Base-by-base conservation (phyloP, 2,888 invertebrate species). In the Phytoseiulus persimilis region DNA sequence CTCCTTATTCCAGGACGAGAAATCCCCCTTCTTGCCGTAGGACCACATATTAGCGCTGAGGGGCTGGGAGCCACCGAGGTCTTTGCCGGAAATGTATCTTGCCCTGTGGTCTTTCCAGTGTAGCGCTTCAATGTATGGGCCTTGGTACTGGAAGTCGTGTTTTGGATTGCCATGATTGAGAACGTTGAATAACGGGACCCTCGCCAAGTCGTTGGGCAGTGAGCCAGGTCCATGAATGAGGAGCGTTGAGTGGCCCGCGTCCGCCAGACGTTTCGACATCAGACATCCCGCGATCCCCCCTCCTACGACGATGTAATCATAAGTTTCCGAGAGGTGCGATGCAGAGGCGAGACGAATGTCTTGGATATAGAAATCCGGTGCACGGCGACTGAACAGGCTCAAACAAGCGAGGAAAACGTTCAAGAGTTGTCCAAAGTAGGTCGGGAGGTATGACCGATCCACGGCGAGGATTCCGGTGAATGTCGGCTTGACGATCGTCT, bases 11-110 rank as follows among this genome's bases (percentile, higher is more conserved):
- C 87, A 32, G 33, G 39, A 87, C 6, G 6, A 28, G 45, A 31
- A 87, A 33, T 87, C 33, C 6, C 33, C 87, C 6, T 0, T 39
- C 33, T 87, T 87, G 23, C 33, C 33, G 11, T 33, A 87, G 14
- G 32, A 87, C 33, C 87, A 87, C 33, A 33, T 87, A 0, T 87
- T n/a, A 14, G 87, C 87, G 33, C 33, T 87, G 28, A 33, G 87
- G 6, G 18, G 31, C 33, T 18, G 5, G 87, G 87, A 33, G 32
- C 32, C 33, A 31, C 87, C 87, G n/a, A 87, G 23, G 5, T 32
- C 32, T n/a, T 5, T 87, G 32, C 87, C 87, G 6, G 32, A 87
- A 32, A 6, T 87, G 32, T 87, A 33, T 33, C n/a, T 9, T 6
- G 45, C 18, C 11, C 5, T 87, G 14, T 87, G 32, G 87, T 33